Conservation (phyloP, 2,888 invertebrate genomes). For the Aphodius sticticus region DNA sequence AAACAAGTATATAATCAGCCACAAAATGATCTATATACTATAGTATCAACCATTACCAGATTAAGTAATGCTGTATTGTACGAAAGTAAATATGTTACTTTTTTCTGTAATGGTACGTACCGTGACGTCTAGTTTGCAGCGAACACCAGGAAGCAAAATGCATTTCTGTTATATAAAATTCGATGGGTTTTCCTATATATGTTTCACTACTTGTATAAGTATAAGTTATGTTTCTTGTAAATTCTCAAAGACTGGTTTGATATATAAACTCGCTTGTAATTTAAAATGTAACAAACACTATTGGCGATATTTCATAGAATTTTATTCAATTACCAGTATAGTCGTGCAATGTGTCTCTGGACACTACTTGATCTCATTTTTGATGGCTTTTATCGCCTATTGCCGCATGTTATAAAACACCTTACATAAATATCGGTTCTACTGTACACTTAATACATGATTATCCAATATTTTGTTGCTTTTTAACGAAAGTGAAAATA, state of each 20-base stretch:
- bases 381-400: not conserved
- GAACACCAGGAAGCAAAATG: not conserved
- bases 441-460: not conserved
- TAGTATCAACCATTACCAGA: not conserved
- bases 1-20: not conserved
- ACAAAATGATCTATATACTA: not conserved
- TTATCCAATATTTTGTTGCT: not conserved
- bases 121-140: not conserved
- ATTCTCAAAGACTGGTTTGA: not conserved
- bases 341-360: not conserved
- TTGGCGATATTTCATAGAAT: not conserved
- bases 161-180: not conserved
- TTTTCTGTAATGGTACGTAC: not conserved
- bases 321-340: not conserved
- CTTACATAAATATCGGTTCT: not conserved
- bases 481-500: not conserved
- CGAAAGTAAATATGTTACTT: not conserved
- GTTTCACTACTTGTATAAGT: not conserved
- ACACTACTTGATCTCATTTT: not conserved
- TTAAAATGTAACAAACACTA: not conserved
- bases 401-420: not conserved
- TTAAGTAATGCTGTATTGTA: not conserved
- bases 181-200: not conserved
- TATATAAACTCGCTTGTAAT: not conserved
- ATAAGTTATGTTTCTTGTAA: not conserved